phyloP scores from a whole-genome alignment of 2,888 invertebrate genomes.

The Laspeyria flexula region DNA sequence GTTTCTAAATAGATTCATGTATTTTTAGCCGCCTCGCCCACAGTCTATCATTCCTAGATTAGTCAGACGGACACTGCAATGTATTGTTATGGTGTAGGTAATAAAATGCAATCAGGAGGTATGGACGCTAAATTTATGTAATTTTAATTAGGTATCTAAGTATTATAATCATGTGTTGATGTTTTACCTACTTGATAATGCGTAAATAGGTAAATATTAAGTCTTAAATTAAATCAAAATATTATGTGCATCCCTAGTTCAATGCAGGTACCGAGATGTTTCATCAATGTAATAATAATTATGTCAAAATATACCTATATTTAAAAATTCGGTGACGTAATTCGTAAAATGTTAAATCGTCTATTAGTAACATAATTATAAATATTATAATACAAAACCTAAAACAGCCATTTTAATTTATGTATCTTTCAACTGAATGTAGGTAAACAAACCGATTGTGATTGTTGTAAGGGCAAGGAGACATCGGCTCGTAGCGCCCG shows the following conservation, averaged over 20 bases:
- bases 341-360: constrained; percentile 15
- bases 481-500: constrained; percentile 75
- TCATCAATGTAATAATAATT: too few species aligned
- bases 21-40: constrained; percentile 55
- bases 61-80: constrained; percentile 40
- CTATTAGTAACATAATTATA: constrained; percentile 19
- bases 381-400: constrained; percentile 10
- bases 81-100: constrained; percentile 41
- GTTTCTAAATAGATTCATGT: constrained; percentile 26
- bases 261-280: too few species aligned
- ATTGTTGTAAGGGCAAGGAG: constrained; percentile 72
- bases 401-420: constrained; percentile 22
- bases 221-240: too few species aligned
- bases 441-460: constrained; percentile 77
- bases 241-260: too few species aligned
- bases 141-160: too few species aligned
- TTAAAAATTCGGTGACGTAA: too few species aligned
- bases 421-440: constrained; percentile 46
- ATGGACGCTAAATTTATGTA: too few species aligned
- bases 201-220: too few species aligned
- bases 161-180: too few species aligned
- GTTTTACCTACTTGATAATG: too few species aligned
- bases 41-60: constrained; percentile 51
- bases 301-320: too few species aligned
- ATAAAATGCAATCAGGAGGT: constrained; percentile 36